Base-by-base conservation (phyloP, 2,888 invertebrate species). In the Eledone cirrhosa region DNA sequence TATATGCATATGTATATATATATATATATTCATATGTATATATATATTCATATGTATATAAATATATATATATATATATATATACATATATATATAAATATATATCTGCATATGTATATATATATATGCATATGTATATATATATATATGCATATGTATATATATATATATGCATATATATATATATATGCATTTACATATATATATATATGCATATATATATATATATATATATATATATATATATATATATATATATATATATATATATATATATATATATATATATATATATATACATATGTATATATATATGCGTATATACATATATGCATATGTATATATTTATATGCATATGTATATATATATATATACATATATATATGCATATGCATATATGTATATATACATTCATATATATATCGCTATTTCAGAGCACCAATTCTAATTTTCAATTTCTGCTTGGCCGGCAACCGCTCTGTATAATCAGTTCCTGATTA, bases 191-290 rank as follows among this genome's bases (percentile, higher is more conserved):
- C 1, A 29, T 3, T 24, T 27, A 29, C 0, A 29, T 27, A 24
- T n/a, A 24, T 29, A 13, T n/a, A 7, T 27, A 19, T 67, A 22
- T 67, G 0, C 8, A 19, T 22, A 5, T 67, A 11, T 27, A 19
- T 27, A 16, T 27, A 31, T 65, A 65, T 24, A 65, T 65, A 65
- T 31, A 5, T 4, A 31, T 7, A 19, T 4, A 27, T 67, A 29
- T 27, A 65, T 65, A n/a, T 65, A n/a, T n/a, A 65, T 65, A 65
- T 65, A 65, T 24, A n/a, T 65, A 65, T 65, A n/a, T 65, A 65
- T 65, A 14, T 7, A 14, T 16, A n/a, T 16, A n/a, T 27, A 7
- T 27, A 16, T 7, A 14, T 0, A 27, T 27, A 27, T 8, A 4
- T n/a, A 22, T 7, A 14, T 67, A 1, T 67, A 24, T 24, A 67